Evolutionary conservation across 1,140 invertebrate species (phyloP).

Genomic region (Lucilia sericata): DNA sequence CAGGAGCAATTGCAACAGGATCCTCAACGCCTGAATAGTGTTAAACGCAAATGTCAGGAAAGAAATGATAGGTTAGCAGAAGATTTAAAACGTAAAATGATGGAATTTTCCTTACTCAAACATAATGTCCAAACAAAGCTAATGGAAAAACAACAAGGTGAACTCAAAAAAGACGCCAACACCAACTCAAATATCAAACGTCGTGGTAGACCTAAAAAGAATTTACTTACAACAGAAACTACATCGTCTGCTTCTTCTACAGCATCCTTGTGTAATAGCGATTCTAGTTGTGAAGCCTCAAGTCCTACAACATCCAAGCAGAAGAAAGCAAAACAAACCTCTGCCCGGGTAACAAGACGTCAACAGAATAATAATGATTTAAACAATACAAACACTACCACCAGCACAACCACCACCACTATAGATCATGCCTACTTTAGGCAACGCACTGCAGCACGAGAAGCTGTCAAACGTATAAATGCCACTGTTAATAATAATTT

Average conservation of each 20-base stretch:
- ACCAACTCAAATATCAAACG: neutral
- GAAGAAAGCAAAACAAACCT: neutral
- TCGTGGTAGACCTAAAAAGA: neutral
- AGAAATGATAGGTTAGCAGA: constrained; percentile 3
- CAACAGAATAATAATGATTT: neutral
- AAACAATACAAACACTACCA: too few relatives aligned
- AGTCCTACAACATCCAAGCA: neutral
- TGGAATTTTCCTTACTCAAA: neutral
- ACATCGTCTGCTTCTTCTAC: neutral
- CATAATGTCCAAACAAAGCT: neutral
- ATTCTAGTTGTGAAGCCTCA: neutral
- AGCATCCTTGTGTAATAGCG: neutral
- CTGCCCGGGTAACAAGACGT: neutral
- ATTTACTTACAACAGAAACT: neutral
- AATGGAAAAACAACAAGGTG: neutral
- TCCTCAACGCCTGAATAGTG: neutral
- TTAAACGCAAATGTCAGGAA: neutral
- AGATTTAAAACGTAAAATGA: neutral
- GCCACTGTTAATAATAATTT: neutral
- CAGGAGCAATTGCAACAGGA: neutral
- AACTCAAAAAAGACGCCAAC: neutral
- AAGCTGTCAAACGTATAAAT: neutral
- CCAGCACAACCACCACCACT: neutral
- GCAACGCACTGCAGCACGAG: neutral
- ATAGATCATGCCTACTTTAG: neutral